A percentile compares a stretch with the other conserved stretches of the same genome.
These are phyloP conservation scores for Trinectes maculatus DNA, from an alignment of 2,113 vertebrate species.

Conservation along the genomic window DNA sequence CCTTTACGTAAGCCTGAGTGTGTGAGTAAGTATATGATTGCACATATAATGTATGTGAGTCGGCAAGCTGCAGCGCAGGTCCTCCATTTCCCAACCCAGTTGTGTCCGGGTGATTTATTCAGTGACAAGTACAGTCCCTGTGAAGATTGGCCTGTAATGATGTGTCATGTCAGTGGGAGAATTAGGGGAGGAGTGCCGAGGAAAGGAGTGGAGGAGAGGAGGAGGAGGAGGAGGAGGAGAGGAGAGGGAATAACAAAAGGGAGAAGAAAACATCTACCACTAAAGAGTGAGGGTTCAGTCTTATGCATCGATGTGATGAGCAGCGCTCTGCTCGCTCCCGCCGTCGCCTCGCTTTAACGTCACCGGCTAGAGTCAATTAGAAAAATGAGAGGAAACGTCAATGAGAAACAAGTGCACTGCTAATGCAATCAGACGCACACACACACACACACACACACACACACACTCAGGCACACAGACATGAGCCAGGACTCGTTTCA, in stretches of 20 bases:
- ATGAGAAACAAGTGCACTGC: constrained; percentile 60
- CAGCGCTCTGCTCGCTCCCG: constrained; percentile 72
- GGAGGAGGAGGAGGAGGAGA: neutral
- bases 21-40: constrained; percentile 12
- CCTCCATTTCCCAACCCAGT: constrained; percentile 66
- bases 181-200: constrained; percentile 6
- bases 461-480: constrained; percentile 35
- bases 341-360: constrained; percentile 79
- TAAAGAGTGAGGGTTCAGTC: constrained; percentile 2
- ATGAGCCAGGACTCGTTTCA: constrained; percentile 55
- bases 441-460: neutral
- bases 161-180: constrained; percentile 64
- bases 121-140: constrained; percentile 65
- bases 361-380: constrained; percentile 74
- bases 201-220: neutral
- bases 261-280: constrained; percentile 32
- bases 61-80: constrained; percentile 5
- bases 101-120: constrained; percentile 79
- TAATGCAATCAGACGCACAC: constrained; percentile 65
- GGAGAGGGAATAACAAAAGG: neutral
- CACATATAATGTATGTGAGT: constrained; percentile 10
- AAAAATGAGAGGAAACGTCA: constrained; percentile 77
- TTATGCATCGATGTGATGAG: constrained; percentile 76
- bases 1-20: neutral
- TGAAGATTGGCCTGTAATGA: constrained; percentile 72